Conservation (phyloP, 2,888 invertebrate genomes). For the Iphiclides podalirius region DNA sequence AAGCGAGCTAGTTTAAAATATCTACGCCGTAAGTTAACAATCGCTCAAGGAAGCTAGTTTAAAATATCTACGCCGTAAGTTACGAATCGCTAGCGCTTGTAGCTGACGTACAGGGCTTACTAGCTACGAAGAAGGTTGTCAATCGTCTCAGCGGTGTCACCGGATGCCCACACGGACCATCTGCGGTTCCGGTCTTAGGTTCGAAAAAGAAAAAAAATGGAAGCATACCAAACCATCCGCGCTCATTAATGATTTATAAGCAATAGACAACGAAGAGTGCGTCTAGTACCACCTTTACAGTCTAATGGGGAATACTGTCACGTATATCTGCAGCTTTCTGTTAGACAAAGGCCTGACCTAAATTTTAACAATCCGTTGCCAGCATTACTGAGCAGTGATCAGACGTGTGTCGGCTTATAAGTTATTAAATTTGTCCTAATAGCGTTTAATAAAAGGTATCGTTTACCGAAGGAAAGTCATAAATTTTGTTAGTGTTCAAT, state of each 20-base stretch:
- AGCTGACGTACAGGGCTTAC: neutral
- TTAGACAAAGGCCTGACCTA: constrained; percentile 15
- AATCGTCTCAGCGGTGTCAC: constrained; percentile 51
- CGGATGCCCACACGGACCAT: constrained; percentile 57
- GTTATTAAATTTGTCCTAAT: neutral
- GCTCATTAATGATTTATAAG: constrained; percentile 22
- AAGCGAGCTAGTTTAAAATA: too few species aligned
- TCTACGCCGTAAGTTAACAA: too few species aligned
- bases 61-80: too few species aligned
- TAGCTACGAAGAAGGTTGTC: constrained; percentile 47
- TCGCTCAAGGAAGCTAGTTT: too few species aligned
- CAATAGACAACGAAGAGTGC: constrained; percentile 1
- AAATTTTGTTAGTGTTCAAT: neutral
- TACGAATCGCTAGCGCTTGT: constrained; percentile 11
- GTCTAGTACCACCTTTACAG: constrained; percentile 16
- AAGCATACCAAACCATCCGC: constrained; percentile 5
- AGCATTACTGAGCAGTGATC: neutral
- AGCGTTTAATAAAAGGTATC: neutral
- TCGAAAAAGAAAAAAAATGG: constrained; percentile 37
- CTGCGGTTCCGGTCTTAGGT: constrained; percentile 60
- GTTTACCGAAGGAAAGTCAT: neutral
- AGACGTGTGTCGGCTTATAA: neutral
- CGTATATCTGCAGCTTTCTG: too few species aligned
- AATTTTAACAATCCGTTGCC: constrained; percentile 15
- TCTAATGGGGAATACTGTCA: too few species aligned